Evolutionary conservation across 2,888 invertebrate genomes (phyloP), one percentile per base, ranked within the genome.

Genomic region (Bedellia somnulentella): DNA sequence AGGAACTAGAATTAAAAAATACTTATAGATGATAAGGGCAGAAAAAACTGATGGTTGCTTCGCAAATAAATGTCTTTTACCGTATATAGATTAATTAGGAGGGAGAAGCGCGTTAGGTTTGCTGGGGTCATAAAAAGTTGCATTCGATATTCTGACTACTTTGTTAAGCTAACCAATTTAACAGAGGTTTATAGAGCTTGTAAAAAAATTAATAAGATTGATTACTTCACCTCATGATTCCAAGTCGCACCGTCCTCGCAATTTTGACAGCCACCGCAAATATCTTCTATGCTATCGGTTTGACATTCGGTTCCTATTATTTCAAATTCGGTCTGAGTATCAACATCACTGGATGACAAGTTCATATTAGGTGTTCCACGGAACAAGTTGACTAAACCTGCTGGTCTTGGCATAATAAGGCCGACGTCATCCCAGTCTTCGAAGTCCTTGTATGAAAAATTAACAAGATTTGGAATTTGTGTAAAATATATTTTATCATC

Each of bases 381-480:
- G 46, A 86, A 87, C 30, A 87, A 58, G 16, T 81, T 80, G 9
- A 90, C 61, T 17, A 93, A 61, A 41, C 86, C 86, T 1, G 86
- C 82, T 15, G 91, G 92, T 44, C 89, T 83, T 1, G 89, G 81
- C 59, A 89, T 87, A 54, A 93, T 92, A 24, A 93, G 68, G 1
- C 93, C 92, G 9, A 93, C 91, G 66, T 92, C 92, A 58, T 92
- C 90, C 93, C 93, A 93, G 52, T 91, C 89, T 63, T 92, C 91
- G 70, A 91, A 90, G 61, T 91, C 90, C 83, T 86, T 43, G 10
- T 53, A 46, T 5, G 15, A 21, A 11, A 13, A 9, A 23, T 15
- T 11, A 8, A 4, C 26, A 17, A 6, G 23, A 9, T 17, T 17
- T 18, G 9, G 12, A 17, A 13, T 32, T 15, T n/a, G n/a, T n/a